Evolutionary conservation across 2,888 invertebrate species (phyloP), one percentile per base, ranked within the genome.

Genomic region (Loripinus fragilis): DNA sequence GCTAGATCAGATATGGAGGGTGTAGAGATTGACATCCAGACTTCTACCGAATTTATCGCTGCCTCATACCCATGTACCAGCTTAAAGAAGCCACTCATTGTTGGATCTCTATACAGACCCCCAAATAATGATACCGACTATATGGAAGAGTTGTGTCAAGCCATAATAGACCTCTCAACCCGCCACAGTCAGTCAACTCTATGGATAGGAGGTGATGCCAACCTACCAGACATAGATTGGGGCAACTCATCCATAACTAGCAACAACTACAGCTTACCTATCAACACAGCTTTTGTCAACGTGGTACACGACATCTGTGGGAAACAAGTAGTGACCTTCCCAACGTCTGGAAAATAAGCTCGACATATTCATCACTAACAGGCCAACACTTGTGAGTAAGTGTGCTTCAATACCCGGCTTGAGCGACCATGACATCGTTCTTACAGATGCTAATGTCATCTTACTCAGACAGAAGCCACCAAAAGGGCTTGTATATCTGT

Each of bases 81-180:
- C 10, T n/a, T 33, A 8, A 75, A 50, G 28, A 78, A 71, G 41
- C 80, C 76, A 0, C 23, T 80, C 20, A 76, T 80, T 17, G n/a
- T 73, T 50, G 69, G 75, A 12, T 48, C 64, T 68, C 10, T 75
- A n/a, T 79, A 75, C 30, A 70, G 71, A 68, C 80, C 74, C 23
- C 65, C 38, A 12, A 55, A 8, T 20, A 55, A 20, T 28, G 30
- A 25, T 20, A 60, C 5, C 8, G 17, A 25, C 30, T 55, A 55
- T 17, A 28, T 17, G 7, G 28, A 55, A 20, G 28, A 55, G 30
- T 20, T 55, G 20, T 55, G 55, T 25, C 20, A 48, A 48, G 48
- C 48, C n/a, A 48, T 20, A n/a, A 25, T 5, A 25, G 30, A 28
- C 25, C 20, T 28, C 2, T 17, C 15, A 25, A 7, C 28, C 3